These are phyloP conservation scores for Punctoribates punctum DNA, from an alignment of 2,888 invertebrate genomes.

Conservation along the genomic window DNA sequence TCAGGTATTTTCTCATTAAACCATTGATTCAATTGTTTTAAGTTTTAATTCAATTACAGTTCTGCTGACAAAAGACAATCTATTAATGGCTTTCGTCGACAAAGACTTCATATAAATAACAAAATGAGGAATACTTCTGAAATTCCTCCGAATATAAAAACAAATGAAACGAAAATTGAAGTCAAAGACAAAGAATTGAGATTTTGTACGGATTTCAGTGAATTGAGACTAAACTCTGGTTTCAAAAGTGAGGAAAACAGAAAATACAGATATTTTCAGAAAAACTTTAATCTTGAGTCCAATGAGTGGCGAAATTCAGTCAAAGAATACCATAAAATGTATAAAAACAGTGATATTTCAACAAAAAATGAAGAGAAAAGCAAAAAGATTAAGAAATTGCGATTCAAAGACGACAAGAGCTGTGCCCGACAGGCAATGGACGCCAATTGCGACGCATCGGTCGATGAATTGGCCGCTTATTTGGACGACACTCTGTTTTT, in stretches of 20 bases:
- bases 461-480: conserved; percentile 90
- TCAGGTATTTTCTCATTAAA: neutral
- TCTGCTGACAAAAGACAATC: neutral
- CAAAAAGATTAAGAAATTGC: conserved; percentile 1
- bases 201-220: neutral
- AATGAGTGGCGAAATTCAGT: neutral
- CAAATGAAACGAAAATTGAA: neutral
- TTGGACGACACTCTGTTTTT: conserved; percentile 93
- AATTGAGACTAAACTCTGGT: neutral
- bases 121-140: neutral
- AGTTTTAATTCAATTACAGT: neutral
- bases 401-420: conserved; percentile 28
- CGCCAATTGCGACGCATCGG: conserved; percentile 55
- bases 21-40: neutral
- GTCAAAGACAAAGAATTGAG: neutral
- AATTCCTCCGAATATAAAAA: neutral
- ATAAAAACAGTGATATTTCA: neutral
- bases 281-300: neutral
- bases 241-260: neutral
- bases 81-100: neutral
- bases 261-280: neutral
- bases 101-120: neutral
- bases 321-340: neutral
- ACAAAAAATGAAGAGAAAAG: neutral
- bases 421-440: conserved; percentile 40